Conservation (phyloP, 2,888 invertebrate genomes). For the Gymnocheta viridis region DNA sequence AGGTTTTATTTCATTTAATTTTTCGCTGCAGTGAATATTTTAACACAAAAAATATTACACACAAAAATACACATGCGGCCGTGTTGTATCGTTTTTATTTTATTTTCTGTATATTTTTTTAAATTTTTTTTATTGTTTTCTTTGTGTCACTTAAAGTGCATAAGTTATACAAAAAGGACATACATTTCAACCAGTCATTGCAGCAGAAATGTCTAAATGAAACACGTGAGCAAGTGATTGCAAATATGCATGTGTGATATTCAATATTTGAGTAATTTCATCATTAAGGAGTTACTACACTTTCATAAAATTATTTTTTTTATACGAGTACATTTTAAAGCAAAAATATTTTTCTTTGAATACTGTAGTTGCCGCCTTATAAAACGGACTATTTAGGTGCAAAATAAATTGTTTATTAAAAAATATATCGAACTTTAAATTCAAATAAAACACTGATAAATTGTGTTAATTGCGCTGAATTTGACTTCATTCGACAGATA, state of each 20-base stretch:
- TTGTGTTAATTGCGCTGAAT: no score
- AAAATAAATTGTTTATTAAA: no score
- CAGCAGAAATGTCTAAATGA: slow-evolving; percentile 15
- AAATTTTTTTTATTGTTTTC: background rate
- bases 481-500: no score
- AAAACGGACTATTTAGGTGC: no score
- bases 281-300: background rate
- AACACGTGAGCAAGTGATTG: background rate
- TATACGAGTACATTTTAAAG: no score
- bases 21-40: background rate
- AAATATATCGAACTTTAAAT: no score
- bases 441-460: no score
- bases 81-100: slow-evolving; percentile 51
- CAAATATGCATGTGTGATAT: background rate
- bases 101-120: slow-evolving; percentile 3
- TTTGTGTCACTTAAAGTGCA: slow-evolving; percentile 66
- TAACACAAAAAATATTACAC: no score
- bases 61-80: slow-evolving; percentile 57
- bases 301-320: no score
- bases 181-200: slow-evolving; percentile 60
- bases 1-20: slow-evolving; percentile 1
- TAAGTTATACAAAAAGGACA: slow-evolving; percentile 68
- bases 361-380: no score
- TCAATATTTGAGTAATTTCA: background rate
- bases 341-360: no score